Base-by-base conservation (phyloP, 1,140 invertebrate species). In the Drosophila ercepeae region DNA sequence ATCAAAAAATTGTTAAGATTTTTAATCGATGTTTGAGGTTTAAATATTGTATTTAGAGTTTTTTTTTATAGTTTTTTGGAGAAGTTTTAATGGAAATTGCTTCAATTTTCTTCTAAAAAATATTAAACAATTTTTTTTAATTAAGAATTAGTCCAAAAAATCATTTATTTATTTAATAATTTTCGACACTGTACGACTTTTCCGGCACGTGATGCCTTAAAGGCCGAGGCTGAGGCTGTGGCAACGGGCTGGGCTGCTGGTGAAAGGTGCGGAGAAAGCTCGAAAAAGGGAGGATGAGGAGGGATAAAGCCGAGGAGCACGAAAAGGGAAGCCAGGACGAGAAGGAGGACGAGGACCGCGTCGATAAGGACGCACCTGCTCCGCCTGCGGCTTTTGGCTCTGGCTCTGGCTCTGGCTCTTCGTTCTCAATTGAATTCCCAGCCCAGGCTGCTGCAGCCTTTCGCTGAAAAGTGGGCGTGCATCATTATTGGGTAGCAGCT, bases 351-450 rank as follows among this genome's bases (percentile, higher is more conserved):
- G 13, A 5, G 11, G 11, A 39, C 2, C 41, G 23, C 61, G 25
- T 72, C 34, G 68, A 72, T 72, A 71, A 72, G 55, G 79, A 73
- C 74, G 74, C 78, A 83, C 78, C 78, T 82, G 78, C 74, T 57
- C 39, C 39, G 71, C 70, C 68, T 65, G 57, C 70, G 70, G 71
- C 71, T 65, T 34, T 46, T 13, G n/a, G n/a, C 29, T 34, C 39
- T 13, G n/a, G n/a, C 29, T 34, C 39, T 13, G n/a, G n/a, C 29
- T 34, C 39, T 13, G n/a, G n/a, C 29, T 32, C 78, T 61, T 54
- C 46, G 63, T 67, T 83, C 79, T 60, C 78, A 55, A 83, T 78
- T 84, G 70, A 83, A 75, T 83, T 83, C 78, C 25, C 59, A 46
- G 14, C 42, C 58, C 41, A 23, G 39, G 58, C 21, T 13, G 3